phyloP scores from a whole-genome alignment of 2,797 vertebrate genomes.

The Hirundo rustica region DNA sequence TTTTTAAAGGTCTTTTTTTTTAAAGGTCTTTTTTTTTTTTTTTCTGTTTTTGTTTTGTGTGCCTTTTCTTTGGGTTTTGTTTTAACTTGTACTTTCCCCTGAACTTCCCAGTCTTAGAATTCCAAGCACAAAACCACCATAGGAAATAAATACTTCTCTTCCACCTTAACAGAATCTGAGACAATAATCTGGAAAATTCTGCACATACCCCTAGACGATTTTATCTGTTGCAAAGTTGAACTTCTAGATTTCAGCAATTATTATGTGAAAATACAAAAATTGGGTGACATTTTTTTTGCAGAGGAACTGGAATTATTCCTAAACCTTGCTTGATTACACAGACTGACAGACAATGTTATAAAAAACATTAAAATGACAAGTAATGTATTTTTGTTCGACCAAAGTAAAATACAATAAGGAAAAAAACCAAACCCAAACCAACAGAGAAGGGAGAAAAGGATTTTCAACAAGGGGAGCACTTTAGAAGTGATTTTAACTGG shows the following conservation, averaged over 20 bases:
- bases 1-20: background rate
- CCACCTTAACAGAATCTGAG: background rate
- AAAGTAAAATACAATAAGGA: background rate
- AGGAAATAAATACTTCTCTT: background rate
- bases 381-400: background rate
- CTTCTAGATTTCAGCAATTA: background rate
- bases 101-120: background rate
- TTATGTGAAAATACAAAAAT: background rate
- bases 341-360: background rate
- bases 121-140: background rate
- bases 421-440: background rate
- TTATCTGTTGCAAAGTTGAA: background rate
- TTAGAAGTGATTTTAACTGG: constrained; percentile 1
- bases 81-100: background rate
- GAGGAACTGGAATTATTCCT: background rate
- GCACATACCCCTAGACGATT: background rate
- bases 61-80: background rate
- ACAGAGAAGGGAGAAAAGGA: background rate
- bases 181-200: background rate
- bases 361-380: background rate
- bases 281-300: background rate
- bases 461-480: background rate
- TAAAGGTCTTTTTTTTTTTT: background rate
- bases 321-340: background rate
- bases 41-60: background rate